phyloP scores from a whole-genome alignment of 2,797 vertebrate genomes.

The Hydrocynus forskahlii region DNA sequence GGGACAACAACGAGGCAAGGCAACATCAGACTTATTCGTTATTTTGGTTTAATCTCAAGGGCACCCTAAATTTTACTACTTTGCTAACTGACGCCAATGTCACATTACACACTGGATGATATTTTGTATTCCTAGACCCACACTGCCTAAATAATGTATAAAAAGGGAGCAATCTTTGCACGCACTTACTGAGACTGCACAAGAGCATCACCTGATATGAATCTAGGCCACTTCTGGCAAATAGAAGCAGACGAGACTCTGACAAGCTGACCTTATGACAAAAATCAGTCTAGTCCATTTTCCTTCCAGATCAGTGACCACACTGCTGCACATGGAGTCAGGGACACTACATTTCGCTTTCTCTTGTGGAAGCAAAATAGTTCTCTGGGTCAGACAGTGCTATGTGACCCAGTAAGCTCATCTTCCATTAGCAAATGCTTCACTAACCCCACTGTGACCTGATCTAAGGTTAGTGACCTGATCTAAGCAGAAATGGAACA shows the following conservation, averaged over 20 bases:
- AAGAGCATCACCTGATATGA: not conserved
- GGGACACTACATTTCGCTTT: not conserved
- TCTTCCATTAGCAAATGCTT: not conserved
- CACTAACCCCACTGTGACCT: not conserved
- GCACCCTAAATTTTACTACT: not conserved
- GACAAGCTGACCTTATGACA: conserved; percentile 19
- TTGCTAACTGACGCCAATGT: not conserved
- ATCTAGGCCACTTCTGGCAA: not conserved
- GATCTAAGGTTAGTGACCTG: conserved; percentile 9
- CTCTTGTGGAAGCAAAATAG: conserved; percentile 3
- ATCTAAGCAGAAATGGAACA: not conserved
- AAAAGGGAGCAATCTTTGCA: not conserved
- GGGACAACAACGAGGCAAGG: not conserved
- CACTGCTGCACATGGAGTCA: not conserved
- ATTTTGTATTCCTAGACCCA: not conserved
- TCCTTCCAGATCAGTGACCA: conserved; percentile 25
- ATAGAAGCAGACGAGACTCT: not conserved
- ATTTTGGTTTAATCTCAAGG: not conserved
- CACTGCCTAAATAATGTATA: not conserved
- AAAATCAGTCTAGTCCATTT: not conserved
- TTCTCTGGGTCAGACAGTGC: conserved; percentile 7
- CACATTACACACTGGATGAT: not conserved
- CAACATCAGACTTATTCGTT: not conserved
- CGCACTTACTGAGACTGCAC: not conserved
- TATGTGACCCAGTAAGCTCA: conserved; percentile 11